Percentiles rank a stretch among this genome's conserved stretches.
These are phyloP conservation scores for Gymnodraco acuticeps DNA, from an alignment of 2,797 vertebrate species.

Conservation along the genomic window DNA sequence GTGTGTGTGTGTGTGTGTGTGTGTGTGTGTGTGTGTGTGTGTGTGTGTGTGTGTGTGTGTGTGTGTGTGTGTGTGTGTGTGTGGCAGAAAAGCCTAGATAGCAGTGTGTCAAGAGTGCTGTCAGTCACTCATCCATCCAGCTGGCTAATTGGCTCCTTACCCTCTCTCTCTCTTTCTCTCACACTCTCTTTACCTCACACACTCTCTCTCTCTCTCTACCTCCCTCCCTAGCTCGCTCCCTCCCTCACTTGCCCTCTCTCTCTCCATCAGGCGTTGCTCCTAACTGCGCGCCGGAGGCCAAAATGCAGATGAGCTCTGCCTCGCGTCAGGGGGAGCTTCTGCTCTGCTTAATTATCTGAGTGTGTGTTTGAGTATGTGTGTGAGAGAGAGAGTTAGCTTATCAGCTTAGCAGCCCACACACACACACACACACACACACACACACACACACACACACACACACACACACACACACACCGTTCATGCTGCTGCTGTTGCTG, in stretches of 20 bases:
- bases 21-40: conserved; percentile 25
- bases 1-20: conserved; percentile 28
- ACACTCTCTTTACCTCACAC: conserved; percentile 34
- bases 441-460: conserved; percentile 86
- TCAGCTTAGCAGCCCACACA: conserved; percentile 91
- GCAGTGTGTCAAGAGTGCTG: conserved; percentile 92
- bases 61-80: conserved; percentile 37
- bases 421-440: conserved; percentile 43
- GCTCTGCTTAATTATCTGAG: conserved; percentile 99
- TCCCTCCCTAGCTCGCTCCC: conserved; percentile 39
- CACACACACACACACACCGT: conserved; percentile 74
- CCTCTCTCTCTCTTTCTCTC: conserved; percentile 77
- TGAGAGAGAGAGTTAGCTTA: conserved; percentile 86
- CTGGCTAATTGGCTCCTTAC: conserved; percentile 99
- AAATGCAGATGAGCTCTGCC: conserved; percentile 97
- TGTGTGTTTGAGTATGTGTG: conserved; percentile 51
- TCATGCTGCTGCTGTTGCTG: conserved; percentile 48
- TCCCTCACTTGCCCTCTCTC: conserved; percentile 71
- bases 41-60: conserved; percentile 46
- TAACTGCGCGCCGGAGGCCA: conserved; percentile 99
- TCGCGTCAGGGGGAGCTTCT: conserved; percentile 89
- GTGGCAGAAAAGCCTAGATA: conserved; percentile 89
- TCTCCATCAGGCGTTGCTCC: conserved; percentile 99
- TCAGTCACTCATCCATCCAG: conserved; percentile 99
- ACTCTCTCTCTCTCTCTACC: conserved; percentile 38